These are phyloP conservation scores for Muntiacus reevesi DNA, from an alignment of 2,113 vertebrate species.

Conservation along the genomic window DNA sequence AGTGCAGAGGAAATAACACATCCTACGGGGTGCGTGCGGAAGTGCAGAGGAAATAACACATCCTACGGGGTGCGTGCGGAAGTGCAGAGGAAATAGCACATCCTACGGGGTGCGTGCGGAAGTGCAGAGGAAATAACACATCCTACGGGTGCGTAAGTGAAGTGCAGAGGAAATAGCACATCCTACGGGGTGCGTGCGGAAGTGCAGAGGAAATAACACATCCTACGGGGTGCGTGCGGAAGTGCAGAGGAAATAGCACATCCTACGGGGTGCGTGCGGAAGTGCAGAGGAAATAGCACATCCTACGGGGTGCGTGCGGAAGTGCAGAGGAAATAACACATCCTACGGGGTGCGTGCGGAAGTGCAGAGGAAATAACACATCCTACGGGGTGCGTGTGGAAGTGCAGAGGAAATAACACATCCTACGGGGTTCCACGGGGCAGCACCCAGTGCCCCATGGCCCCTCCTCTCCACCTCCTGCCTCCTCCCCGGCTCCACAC, in stretches of 20 bases:
- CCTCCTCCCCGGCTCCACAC: accelerated
- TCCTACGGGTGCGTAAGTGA: no score
- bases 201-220: no score
- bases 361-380: no score
- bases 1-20: neutral
- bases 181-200: neutral
- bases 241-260: no score
- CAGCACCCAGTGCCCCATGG: neutral
- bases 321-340: no score
- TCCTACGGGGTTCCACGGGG: neutral
- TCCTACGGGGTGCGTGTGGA: no score
- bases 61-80: neutral
- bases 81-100: neutral
- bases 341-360: neutral
- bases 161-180: neutral
- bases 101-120: neutral
- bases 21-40: neutral
- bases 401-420: neutral
- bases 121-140: neutral
- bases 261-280: neutral
- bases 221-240: neutral
- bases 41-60: neutral
- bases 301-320: neutral
- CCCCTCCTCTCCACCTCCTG: neutral
- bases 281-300: no score